Conservation (phyloP, 2,888 invertebrate genomes). For the Hybos culiciformis region DNA sequence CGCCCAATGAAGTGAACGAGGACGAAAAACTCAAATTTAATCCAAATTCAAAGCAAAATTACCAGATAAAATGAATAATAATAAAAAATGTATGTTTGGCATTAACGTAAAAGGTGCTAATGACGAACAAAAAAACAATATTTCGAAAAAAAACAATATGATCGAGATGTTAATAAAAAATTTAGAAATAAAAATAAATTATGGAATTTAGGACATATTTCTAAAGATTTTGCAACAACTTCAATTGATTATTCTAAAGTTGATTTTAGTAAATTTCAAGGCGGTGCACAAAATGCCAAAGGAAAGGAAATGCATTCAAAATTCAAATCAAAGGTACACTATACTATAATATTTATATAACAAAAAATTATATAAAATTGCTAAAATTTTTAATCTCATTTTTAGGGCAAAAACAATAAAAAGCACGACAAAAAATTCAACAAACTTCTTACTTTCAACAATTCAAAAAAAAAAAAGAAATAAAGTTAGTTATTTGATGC, state of each 20-base stretch:
- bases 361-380: background rate
- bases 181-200: conserved; percentile 19
- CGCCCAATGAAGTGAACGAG: background rate
- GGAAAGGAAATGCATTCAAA: conserved; percentile 31
- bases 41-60: too few species aligned
- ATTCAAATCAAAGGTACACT: conserved; percentile 35
- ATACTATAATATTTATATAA: too few species aligned
- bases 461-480: conserved; percentile 22
- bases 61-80: too few species aligned
- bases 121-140: conserved; percentile 9
- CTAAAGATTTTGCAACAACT: conserved; percentile 22
- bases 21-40: background rate
- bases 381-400: conserved; percentile 7
- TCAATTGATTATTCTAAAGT: conserved; percentile 45
- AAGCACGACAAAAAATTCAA: conserved; percentile 35
- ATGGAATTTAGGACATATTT: conserved; percentile 23
- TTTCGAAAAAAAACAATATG: conserved; percentile 13
- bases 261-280: conserved; percentile 46
- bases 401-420: conserved; percentile 26
- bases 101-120: background rate
- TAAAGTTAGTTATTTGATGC: background rate
- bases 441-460: conserved; percentile 34
- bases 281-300: conserved; percentile 38
- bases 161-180: conserved; percentile 16
- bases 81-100: too few species aligned